Conservation (phyloP, 37 sponge, comb jelly and placozoan species). For the Oopsacas minuta region DNA sequence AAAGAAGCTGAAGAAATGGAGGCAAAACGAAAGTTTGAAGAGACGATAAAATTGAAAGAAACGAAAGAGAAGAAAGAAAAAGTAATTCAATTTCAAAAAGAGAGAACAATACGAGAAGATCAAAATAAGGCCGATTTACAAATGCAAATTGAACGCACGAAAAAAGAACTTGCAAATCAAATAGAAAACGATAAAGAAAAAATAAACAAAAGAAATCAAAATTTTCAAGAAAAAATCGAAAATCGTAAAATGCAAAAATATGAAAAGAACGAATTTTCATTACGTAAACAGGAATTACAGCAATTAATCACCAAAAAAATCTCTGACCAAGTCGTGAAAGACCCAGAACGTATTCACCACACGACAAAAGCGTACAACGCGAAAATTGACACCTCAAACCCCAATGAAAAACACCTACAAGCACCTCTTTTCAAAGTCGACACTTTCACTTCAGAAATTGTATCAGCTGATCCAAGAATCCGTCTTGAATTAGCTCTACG, state of each 20-base stretch:
- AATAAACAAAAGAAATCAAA: background rate
- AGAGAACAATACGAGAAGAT: background rate
- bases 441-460: slow-evolving; percentile 28
- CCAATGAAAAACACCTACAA: slow-evolving; percentile 22
- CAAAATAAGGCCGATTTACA: background rate
- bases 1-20: background rate
- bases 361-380: background rate
- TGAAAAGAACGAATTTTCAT: background rate
- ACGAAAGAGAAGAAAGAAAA: background rate
- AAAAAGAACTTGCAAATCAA: background rate
- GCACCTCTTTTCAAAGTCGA: slow-evolving; percentile 31
- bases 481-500: slow-evolving; percentile 58
- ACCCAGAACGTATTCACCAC: background rate
- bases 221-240: background rate
- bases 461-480: slow-evolving; percentile 49
- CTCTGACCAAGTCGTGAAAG: background rate
- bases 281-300: slow-evolving; percentile 8
- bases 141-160: background rate
- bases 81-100: background rate
- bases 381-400: background rate
- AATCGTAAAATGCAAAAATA: background rate
- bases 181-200: background rate
- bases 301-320: background rate
- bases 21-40: background rate
- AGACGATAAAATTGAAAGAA: background rate